A percentile compares a stretch with the other conserved stretches of the same genome.
Conservation (phyloP, 2,888 invertebrate species). For the Cremastinae sp. region DNA sequence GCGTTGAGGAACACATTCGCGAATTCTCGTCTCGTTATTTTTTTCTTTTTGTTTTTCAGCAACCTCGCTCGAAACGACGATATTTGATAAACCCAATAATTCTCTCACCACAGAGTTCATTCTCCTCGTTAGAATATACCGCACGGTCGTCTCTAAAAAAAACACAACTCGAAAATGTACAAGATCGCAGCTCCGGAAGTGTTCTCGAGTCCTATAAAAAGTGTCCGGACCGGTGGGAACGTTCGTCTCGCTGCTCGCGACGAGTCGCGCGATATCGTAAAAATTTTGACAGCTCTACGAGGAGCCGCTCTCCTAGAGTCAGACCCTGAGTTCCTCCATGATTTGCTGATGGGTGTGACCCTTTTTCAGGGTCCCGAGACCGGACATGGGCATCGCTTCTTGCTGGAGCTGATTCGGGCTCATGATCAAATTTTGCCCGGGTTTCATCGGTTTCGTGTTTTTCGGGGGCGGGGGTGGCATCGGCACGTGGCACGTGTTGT, state of each 20-base stretch:
- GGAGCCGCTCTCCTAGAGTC: constrained; percentile 81
- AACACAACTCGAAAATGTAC: too few relatives aligned
- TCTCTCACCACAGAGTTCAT: background rate
- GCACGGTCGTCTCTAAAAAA: background rate
- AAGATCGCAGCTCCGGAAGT: too few relatives aligned
- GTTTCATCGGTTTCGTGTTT: constrained; percentile 82
- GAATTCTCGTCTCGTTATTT: background rate
- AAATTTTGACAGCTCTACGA: constrained; percentile 60
- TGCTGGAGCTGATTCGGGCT: constrained; percentile 86
- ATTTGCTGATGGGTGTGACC: constrained; percentile 79
- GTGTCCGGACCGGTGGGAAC: background rate
- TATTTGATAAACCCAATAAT: background rate
- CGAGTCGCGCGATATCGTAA: constrained; percentile 9
- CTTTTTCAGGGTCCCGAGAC: constrained; percentile 88
- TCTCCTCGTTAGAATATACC: background rate
- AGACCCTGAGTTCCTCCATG: constrained; percentile 93
- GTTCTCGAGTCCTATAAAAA: too few relatives aligned
- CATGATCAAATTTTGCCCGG: constrained; percentile 81
- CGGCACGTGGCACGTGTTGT: constrained; percentile 84
- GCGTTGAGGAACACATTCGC: constrained; percentile 52
- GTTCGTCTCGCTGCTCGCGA: constrained; percentile 5
- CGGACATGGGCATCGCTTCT: constrained; percentile 88
- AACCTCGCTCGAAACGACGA: background rate
- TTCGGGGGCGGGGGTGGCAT: constrained; percentile 90
- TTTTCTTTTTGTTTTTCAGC: background rate